phyloP scores from a whole-genome alignment of 1,140 invertebrate genomes.

The Helicoverpa armigera region DNA sequence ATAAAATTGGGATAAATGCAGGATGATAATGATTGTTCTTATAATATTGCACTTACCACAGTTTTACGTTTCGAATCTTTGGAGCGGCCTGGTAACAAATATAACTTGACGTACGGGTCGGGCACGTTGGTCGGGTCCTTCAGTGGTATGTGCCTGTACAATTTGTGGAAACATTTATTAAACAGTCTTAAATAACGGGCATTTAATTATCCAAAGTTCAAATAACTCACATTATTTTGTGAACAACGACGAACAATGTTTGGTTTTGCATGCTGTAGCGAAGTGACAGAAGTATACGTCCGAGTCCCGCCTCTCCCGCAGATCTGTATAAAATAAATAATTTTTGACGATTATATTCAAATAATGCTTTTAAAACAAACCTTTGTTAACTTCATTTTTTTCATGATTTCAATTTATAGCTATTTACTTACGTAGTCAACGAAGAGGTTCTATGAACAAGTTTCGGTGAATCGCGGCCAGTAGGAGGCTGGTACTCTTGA shows the following conservation, averaged over 20 bases:
- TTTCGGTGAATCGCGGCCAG: slow-evolving; percentile 74
- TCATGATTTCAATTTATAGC: neutral
- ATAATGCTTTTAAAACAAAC: no score
- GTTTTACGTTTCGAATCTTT: slow-evolving; percentile 97
- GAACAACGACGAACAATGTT: slow-evolving; percentile 93
- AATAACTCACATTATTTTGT: slow-evolving; percentile 94
- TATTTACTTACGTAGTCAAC: slow-evolving; percentile 79
- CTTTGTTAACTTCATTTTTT: no score
- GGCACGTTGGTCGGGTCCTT: slow-evolving; percentile 96
- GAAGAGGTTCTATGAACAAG: slow-evolving; percentile 81
- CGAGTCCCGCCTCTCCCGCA: slow-evolving; percentile 90
- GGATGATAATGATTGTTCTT: no score
- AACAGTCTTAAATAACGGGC: no score
- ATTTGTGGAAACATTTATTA: slow-evolving; percentile 31
- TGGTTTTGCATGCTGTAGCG: slow-evolving; percentile 94
- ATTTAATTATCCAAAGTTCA: neutral
- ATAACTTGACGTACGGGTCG: slow-evolving; percentile 98
- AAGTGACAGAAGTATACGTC: slow-evolving; percentile 94
- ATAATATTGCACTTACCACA: slow-evolving; percentile 86
- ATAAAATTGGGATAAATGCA: no score
- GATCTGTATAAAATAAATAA: slow-evolving; percentile 74
- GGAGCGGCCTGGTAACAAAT: slow-evolving; percentile 94
- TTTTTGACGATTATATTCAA: neutral
- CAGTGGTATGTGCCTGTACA: slow-evolving; percentile 92
- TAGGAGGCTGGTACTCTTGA: slow-evolving; percentile 65